phyloP scores from a whole-genome alignment of 2,797 vertebrate species.

The Glossophaga mutica region DNA sequence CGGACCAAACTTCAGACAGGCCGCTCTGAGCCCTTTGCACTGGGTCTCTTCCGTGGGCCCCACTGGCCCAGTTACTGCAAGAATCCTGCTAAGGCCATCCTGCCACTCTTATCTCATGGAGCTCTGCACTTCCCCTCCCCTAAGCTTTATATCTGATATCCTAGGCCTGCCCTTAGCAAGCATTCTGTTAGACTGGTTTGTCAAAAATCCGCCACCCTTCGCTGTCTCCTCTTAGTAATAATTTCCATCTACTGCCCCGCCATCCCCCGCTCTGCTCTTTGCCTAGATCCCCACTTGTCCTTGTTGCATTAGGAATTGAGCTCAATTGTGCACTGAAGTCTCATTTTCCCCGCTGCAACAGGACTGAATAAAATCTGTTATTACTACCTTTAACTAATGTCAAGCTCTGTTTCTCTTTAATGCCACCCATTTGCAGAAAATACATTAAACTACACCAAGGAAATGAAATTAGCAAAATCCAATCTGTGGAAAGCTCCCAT shows the following conservation, averaged over 20 bases:
- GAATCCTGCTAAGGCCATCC: neutral
- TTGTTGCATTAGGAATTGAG: neutral
- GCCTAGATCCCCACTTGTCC: neutral
- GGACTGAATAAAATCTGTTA: neutral
- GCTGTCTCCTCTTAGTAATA: neutral
- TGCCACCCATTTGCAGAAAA: neutral
- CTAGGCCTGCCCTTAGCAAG: neutral
- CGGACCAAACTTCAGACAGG: neutral
- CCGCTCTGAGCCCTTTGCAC: neutral
- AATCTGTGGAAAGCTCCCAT: neutral
- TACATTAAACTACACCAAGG: neutral
- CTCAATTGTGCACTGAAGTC: neutral
- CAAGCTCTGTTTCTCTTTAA: neutral
- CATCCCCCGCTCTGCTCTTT: neutral
- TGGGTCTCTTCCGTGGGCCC: neutral
- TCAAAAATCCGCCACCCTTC: neutral
- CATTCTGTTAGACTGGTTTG: neutral
- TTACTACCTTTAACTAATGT: neutral
- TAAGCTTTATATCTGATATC: neutral
- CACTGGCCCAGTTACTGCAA: neutral
- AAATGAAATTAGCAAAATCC: conserved; percentile 25
- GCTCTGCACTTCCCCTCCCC: neutral
- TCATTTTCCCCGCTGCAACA: neutral
- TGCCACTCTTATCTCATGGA: neutral
- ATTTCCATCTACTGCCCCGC: neutral